Evolutionary conservation across 2,113 vertebrate species (phyloP), one percentile per base, ranked within the genome.

Genomic region (Origma solitaria): DNA sequence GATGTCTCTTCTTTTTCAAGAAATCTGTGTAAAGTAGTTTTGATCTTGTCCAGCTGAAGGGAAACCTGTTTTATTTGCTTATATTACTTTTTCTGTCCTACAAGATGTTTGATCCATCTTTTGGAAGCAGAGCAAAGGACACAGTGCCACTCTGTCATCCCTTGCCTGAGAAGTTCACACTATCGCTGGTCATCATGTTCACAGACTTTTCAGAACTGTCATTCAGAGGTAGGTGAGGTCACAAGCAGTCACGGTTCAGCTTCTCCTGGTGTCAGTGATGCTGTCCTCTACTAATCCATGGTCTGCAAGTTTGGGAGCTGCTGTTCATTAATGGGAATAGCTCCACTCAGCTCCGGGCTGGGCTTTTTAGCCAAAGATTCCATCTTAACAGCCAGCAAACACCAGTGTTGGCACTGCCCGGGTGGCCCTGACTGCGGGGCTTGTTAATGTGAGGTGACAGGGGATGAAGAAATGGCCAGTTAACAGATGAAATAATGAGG

Each of bases 381-480:
- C 40, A 14, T 44, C 70, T 50, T 65, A 31, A 24, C 45, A 20
- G 42, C 61, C 62, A 38, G 71, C 21, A 28, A 45, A 22, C 49
- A 15, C 35, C 45, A 11, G 33, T 13, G 54, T 6, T 0, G 0
- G 10, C 27, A 13, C 64, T 35, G 2, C 65, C 58, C 1, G 5
- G 14, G 57, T 2, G 35, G 68, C 54, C 77, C 77, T 40, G 31
- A 21, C 47, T 21, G 19, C 0, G 7, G 6, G 19, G 18, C 57
- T 65, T 62, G 33, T 44, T 68, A 21, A 37, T 49, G 65, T 2
- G 5, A 28, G 35, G 51, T 45, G 38, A 9, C 49, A 33, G 80
- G 42, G 80, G 40, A 7, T 56, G 83, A 83, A 85, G 73, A 24
- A 17, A 4, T 15, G 49, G 68, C 86, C 70, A 71, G 68, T 94